Percentiles rank a stretch among this genome's conserved stretches.
These are phyloP conservation scores for Corydoras sp. DNA, from an alignment of 2,113 vertebrate species.

Conservation along the genomic window DNA sequence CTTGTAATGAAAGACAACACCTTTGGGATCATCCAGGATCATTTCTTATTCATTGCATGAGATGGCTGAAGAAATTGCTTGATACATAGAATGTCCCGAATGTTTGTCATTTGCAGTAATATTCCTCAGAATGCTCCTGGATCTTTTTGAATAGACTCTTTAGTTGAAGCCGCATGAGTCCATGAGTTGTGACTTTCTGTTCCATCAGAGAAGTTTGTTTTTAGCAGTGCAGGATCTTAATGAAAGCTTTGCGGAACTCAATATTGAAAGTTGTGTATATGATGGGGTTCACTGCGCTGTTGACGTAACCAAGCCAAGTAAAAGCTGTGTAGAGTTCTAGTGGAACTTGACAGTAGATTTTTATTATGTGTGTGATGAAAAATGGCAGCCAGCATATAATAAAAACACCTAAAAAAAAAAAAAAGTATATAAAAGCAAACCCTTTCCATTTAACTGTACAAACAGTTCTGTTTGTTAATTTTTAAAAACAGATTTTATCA, in stretches of 20 bases:
- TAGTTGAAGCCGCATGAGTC: background rate
- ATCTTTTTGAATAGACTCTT: slow-evolving; percentile 1
- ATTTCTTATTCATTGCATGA: slow-evolving; percentile 3
- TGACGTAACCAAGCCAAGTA: slow-evolving; percentile 97
- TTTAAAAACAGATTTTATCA: too few relatives aligned
- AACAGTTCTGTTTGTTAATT: too few relatives aligned
- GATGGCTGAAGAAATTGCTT: slow-evolving; percentile 6
- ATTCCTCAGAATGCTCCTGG: background rate
- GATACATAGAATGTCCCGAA: slow-evolving; percentile 26
- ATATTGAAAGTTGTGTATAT: slow-evolving; percentile 98
- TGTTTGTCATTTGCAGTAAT: slow-evolving; percentile 3
- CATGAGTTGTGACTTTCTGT: slow-evolving; percentile 10
- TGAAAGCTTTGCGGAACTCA: slow-evolving; percentile 96
- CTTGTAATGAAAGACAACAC: background rate
- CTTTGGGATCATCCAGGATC: background rate
- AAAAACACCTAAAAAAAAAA: slow-evolving; percentile 80
- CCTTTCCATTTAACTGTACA: background rate
- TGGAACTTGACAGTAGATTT: slow-evolving; percentile 91
- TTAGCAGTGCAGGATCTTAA: slow-evolving; percentile 97
- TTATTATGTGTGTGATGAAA: slow-evolving; percentile 97
- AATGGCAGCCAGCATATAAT: slow-evolving; percentile 98
- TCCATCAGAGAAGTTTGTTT: slow-evolving; percentile 20
- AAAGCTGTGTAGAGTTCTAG: slow-evolving; percentile 90
- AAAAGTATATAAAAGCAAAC: slow-evolving; percentile 3
- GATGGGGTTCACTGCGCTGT: slow-evolving; percentile 96